These are phyloP conservation scores for Catocala fraxini DNA, from an alignment of 2,888 invertebrate genomes.

Conservation along the genomic window DNA sequence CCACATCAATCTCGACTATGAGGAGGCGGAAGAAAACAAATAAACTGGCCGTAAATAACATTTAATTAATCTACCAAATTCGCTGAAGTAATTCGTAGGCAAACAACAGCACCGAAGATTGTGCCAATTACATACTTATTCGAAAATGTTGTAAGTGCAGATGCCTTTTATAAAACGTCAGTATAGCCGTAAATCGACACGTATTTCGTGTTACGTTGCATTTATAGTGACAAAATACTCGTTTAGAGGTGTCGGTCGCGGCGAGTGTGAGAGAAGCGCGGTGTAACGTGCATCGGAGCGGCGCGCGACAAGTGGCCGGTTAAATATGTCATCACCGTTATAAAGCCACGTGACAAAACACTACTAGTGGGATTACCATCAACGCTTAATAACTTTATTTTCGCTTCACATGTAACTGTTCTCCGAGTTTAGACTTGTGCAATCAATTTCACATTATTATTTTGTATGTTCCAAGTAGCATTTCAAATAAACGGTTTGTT, in stretches of 20 bases:
- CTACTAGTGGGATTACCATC: constrained; percentile 45
- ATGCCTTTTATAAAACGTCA: constrained; percentile 23
- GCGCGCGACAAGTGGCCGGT: constrained; percentile 56
- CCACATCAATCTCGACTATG: too few species aligned
- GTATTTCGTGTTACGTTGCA: constrained; percentile 42
- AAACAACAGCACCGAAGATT: constrained; percentile 28
- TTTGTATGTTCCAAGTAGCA: background rate
- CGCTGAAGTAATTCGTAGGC: constrained; percentile 3
- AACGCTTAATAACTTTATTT: constrained; percentile 48
- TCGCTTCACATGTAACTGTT: constrained; percentile 41
- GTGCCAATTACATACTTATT: constrained; percentile 24
- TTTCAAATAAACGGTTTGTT: constrained; percentile 3
- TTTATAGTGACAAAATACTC: constrained; percentile 51
- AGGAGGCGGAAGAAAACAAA: background rate
- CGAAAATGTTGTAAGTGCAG: constrained; percentile 20
- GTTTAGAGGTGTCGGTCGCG: constrained; percentile 45
- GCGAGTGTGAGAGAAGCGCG: constrained; percentile 43
- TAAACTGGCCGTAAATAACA: background rate
- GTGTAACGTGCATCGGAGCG: constrained; percentile 42
- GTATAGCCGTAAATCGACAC: constrained; percentile 18
- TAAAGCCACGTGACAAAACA: constrained; percentile 55
- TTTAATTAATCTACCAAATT: background rate
- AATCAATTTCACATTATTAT: constrained; percentile 10
- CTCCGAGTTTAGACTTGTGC: constrained; percentile 15
- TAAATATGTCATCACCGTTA: constrained; percentile 78